Base-by-base conservation (phyloP, 2,113 vertebrate genomes). In the Antennarius striatus region DNA sequence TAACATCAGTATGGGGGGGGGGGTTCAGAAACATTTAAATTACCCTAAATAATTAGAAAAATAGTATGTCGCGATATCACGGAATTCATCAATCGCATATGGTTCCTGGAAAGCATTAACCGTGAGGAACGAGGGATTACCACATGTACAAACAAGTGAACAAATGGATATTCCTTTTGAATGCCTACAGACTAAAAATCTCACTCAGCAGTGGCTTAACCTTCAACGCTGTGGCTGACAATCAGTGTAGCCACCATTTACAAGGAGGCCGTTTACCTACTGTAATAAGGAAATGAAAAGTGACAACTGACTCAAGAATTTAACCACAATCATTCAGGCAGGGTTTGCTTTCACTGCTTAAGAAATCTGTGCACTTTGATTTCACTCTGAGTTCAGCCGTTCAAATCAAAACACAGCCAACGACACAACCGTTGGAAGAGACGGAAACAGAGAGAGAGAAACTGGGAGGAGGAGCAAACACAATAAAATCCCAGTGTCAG, bases 401-500 rank as follows among this genome's bases (percentile, higher is more conserved):
- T 89, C 73, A 81, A 85, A 82, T 72, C 49, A 69, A 88, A 89
- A 86, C 78, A 82, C 30, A 54, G 42, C 28, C 48, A 43, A 55
- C 74, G 79, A 76, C 85, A 84, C 68, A 80, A 75, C 74, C 3
- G 50, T 63, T 59, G 60, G 17, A 22, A 64, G 13, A 49, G 56
- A 75, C 1, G 28, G 40, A 60, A 39, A 39, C 15, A 14, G 2
- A 45, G 28, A 14, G 2, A 45, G 28, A 32, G 43, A 56, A 68
- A 45, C 58, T 17, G 46, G 39, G 14, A 79, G 86, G 81, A 83
- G 85, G 79, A 75, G 71, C 65, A 43, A 73, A 52, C 49, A 29
- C 12, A 78, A 75, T 71, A 86, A 88, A 86, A 82, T 45, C 52
- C 71, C 79, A 82, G 83, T 88, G 81, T 84, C 79, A 79, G 78